Conservation (phyloP, 1,140 invertebrate genomes). For the Tigriopus japonicus region DNA sequence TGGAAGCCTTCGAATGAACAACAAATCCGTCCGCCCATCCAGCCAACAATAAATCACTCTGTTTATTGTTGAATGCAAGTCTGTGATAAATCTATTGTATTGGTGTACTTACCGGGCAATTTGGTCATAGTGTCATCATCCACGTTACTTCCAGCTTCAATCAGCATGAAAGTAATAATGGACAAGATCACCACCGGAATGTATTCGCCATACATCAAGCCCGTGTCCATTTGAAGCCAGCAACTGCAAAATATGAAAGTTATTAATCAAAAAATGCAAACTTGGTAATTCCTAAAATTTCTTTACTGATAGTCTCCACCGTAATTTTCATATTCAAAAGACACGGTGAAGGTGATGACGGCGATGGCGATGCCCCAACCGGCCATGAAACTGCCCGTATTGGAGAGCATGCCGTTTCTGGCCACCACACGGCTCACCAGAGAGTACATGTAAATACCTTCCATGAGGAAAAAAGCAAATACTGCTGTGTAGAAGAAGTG, state of each 20-base stretch:
- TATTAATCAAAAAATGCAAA: neutral
- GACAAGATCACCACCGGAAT: conserved; percentile 17
- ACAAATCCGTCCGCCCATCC: too few species aligned
- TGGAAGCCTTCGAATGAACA: too few species aligned
- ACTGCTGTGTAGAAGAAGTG: conserved; percentile 21
- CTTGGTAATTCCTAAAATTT: neutral
- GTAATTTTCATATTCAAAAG: conserved; percentile 20
- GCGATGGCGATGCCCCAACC: conserved; percentile 20
- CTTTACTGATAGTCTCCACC: conserved; percentile 20
- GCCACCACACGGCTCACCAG: conserved; percentile 20
- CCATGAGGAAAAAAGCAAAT: conserved; percentile 20
- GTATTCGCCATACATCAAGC: conserved; percentile 16
- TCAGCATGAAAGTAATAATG: conserved; percentile 18
- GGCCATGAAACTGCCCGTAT: conserved; percentile 18
- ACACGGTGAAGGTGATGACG: conserved; percentile 18
- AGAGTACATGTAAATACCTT: conserved; percentile 21
- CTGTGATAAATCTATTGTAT: neutral
- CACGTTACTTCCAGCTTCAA: conserved; percentile 20
- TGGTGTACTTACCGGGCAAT: conserved; percentile 11
- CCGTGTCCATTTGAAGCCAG: conserved; percentile 20
- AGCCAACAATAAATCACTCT: too few species aligned
- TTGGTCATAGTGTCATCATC: conserved; percentile 19
- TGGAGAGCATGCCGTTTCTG: conserved; percentile 19
- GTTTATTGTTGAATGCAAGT: too few species aligned
- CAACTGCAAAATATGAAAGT: conserved; percentile 13